phyloP scores from a whole-genome alignment of 2,797 vertebrate genomes.

The Coregonus suidteri region DNA sequence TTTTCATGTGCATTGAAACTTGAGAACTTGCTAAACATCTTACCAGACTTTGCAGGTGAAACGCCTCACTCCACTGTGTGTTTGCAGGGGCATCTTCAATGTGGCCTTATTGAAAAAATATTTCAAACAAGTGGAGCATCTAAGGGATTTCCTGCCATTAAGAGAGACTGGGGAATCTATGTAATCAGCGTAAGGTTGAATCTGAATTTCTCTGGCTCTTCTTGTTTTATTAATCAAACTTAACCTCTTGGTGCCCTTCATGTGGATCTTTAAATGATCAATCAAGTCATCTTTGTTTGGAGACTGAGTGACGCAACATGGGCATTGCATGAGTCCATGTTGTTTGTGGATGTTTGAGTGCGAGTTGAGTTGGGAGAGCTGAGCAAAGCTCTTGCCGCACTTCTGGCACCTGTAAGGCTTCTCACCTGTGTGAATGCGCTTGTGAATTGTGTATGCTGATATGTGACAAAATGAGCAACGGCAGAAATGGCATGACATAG shows the following conservation, averaged over 20 bases:
- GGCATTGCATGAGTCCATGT: constrained; percentile 32
- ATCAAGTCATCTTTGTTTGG: constrained; percentile 40
- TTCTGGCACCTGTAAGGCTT: constrained; percentile 51
- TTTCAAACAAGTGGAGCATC: constrained; percentile 38
- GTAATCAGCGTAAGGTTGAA: not conserved
- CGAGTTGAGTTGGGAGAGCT: constrained; percentile 38
- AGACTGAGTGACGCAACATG: constrained; percentile 45
- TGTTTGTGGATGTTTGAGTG: constrained; percentile 43
- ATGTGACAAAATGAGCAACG: constrained; percentile 50
- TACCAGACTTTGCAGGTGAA: constrained; percentile 38
- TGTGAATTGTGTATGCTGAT: constrained; percentile 51
- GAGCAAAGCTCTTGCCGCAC: constrained; percentile 52
- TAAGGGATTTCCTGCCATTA: constrained; percentile 10
- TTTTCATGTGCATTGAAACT: constrained; percentile 40
- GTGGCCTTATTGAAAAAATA: constrained; percentile 19
- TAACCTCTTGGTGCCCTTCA: constrained; percentile 12
- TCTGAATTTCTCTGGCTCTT: not conserved
- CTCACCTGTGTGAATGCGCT: constrained; percentile 51
- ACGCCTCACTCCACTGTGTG: constrained; percentile 24
- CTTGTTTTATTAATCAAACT: not conserved
- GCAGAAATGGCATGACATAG: constrained; percentile 49
- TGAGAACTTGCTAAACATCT: constrained; percentile 34
- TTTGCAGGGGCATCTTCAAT: constrained; percentile 26
- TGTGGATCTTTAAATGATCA: constrained; percentile 49
- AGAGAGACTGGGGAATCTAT: not conserved